Evolutionary conservation across 2,888 invertebrate species (phyloP), one percentile per base, ranked within the genome.

Genomic region (Sinohyriopsis cumingii): DNA sequence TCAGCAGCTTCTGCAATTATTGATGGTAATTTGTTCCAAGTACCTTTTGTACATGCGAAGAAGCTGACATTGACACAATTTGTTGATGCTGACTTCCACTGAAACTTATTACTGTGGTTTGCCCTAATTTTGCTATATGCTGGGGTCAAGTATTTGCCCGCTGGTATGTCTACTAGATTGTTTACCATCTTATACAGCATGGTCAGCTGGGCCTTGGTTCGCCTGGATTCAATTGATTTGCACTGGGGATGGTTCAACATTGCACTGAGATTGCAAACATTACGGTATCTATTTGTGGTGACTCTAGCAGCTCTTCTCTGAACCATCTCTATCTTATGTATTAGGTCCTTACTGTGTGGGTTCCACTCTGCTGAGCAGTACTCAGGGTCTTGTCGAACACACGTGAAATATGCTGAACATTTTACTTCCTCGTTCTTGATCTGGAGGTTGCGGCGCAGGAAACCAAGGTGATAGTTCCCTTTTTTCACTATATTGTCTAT

Each of bases 321-420:
- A 12, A 63, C 56, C 63, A 63, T 63, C 56, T 63, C 68, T 12
- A 68, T 24, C 57, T 57, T 68, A 22, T 20, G 22, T 56, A 53
- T 63, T 25, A 57, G 57, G 18, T 63, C 33, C 19, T 61, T 33
- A 45, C 24, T 25, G 18, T 70, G 54, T 9, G 63, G 59, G 57
- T 54, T 59, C 66, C 70, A 70, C 12, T 66, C 28, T 3, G 67
- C 19, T 4, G n/a, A 56, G 59, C 63, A 66, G 55, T 63, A 70
- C 55, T 66, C 70, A 0, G 63, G 15, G 18, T 63, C 59, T 9
- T 55, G 28, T 18, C 66, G 22, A 5, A 70, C 65, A 22, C 66
- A 24, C 9, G 56, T n/a, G 25, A 62, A 45, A 63, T 70, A 66
- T 24, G 66, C 63, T n/a, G 9, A 33, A 61, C 22, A 5, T 45